Evolutionary conservation across 2,113 vertebrate species (phyloP).

Genomic region (Tenebrosternarchus preto): DNA sequence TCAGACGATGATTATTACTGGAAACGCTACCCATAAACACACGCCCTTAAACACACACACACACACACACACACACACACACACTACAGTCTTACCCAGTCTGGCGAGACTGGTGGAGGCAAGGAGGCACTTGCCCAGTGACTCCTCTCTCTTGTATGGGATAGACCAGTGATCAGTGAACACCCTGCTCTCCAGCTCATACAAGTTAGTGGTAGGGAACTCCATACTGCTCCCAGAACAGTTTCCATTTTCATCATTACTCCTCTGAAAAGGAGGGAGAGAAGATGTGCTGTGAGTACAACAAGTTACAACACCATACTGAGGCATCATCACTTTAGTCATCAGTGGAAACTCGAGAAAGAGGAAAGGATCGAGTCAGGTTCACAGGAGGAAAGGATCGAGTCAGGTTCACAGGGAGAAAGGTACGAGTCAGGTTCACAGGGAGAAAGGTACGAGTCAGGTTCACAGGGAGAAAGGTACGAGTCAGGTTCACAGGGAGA

Average conservation of each 20-base stretch:
- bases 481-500: no score
- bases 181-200: slow-evolving; percentile 96
- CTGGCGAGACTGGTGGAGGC: slow-evolving; percentile 93
- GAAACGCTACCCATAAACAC: background rate
- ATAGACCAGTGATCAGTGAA: slow-evolving; percentile 99
- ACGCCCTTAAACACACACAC: background rate
- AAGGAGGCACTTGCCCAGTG: slow-evolving; percentile 94
- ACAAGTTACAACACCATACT: background rate
- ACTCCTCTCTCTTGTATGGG: slow-evolving; percentile 96
- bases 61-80: background rate
- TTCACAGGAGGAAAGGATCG: background rate
- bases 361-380: background rate
- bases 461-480: no score
- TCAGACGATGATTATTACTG: background rate
- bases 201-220: slow-evolving; percentile 97
- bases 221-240: slow-evolving; percentile 92
- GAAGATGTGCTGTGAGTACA: background rate
- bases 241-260: slow-evolving; percentile 97
- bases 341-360: no score
- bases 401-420: background rate
- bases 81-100: slow-evolving; percentile 78
- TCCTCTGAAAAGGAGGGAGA: slow-evolving; percentile 72
- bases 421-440: no score
- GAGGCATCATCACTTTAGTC: background rate
- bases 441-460: no score